These are phyloP conservation scores for Pseudomyrmex flavicornis DNA, from an alignment of 1,140 invertebrate genomes.

Conservation along the genomic window DNA sequence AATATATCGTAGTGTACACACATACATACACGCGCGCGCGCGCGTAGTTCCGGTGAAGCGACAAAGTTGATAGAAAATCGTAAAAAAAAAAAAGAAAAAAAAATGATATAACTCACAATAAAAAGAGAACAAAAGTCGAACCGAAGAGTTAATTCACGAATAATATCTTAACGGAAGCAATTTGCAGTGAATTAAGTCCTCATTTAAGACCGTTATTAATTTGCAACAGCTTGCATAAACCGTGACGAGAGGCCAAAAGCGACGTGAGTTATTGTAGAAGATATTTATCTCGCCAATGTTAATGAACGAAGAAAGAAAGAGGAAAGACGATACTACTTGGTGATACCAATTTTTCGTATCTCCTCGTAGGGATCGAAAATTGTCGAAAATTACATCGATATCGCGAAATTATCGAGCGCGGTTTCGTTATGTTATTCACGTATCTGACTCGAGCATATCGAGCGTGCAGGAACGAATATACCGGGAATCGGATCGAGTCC, in stretches of 20 bases:
- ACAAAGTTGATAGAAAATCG: not conserved
- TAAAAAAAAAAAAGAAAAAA: no score
- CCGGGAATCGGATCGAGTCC: constrained; percentile 47
- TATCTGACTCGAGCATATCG: no score
- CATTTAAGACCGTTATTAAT: constrained; percentile 6
- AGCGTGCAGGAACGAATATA: not conserved
- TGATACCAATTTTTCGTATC: constrained; percentile 54
- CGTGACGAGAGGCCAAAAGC: constrained; percentile 6
- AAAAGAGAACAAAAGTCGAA: constrained; percentile 6
- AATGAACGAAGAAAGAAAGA: constrained; percentile 1
- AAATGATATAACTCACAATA: not conserved
- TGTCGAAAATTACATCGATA: constrained; percentile 40
- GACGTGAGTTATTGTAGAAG: not conserved
- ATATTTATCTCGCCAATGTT: constrained; percentile 42
- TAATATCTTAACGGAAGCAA: constrained; percentile 20
- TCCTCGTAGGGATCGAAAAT: constrained; percentile 11
- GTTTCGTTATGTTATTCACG: no score
- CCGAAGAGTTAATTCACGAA: constrained; percentile 29
- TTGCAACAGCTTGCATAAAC: constrained; percentile 14
- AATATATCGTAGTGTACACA: not conserved
- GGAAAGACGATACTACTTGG: not conserved
- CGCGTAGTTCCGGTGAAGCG: not conserved
- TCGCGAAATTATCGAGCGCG: constrained; percentile 28
- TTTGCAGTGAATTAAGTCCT: constrained; percentile 23
- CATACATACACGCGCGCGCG: no score